Evolutionary conservation across 2,113 vertebrate genomes (phyloP).

Genomic region (Dicaeum eximium): DNA sequence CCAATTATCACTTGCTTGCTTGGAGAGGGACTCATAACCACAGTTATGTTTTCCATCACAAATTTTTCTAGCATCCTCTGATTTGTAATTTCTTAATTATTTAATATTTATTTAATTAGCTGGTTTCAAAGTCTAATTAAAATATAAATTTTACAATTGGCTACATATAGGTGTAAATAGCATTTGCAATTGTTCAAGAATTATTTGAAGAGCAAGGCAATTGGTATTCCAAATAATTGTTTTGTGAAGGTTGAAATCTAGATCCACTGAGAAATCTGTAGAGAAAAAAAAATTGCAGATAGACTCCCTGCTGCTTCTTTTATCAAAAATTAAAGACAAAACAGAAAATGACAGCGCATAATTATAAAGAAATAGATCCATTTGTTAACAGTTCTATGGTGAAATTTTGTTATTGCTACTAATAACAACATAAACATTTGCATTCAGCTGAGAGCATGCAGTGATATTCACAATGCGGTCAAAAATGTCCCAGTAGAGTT

Average conservation of each 20-base stretch:
- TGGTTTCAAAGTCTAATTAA: background rate
- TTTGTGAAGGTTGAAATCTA: background rate
- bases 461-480: background rate
- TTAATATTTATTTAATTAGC: background rate
- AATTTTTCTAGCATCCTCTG: background rate
- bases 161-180: background rate
- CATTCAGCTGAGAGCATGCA: background rate
- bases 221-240: background rate
- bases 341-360: background rate
- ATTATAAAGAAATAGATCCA: background rate
- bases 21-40: background rate
- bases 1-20: rapidly evolving
- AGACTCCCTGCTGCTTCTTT: background rate
- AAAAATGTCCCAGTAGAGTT: background rate
- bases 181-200: background rate
- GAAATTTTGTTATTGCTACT: background rate
- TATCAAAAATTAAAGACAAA: slow-evolving; percentile 2
- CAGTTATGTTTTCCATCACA: background rate
- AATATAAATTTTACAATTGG: background rate
- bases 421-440: background rate
- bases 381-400: background rate
- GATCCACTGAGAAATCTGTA: background rate
- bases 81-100: background rate
- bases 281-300: background rate
- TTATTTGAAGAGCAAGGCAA: background rate